Base-by-base conservation (phyloP, 1,140 invertebrate species). In the Heliothis subflexa region DNA sequence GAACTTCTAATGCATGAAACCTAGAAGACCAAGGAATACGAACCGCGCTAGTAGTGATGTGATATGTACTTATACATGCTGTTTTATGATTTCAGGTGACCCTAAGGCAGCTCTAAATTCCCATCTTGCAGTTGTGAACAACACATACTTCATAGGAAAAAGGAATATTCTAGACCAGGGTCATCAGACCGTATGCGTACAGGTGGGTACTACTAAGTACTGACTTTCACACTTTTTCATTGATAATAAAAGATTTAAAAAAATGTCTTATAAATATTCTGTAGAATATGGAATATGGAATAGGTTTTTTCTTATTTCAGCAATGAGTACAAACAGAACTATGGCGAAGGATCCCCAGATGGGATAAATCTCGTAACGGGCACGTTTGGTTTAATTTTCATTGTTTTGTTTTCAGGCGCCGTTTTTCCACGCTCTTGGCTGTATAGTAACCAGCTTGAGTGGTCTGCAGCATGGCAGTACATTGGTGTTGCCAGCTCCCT, bases 361-460 rank as follows among this genome's bases (percentile, higher is more conserved):
- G n/a, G n/a, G n/a, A n/a, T n/a, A n/a, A n/a, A n/a, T n/a, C n/a
- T n/a, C n/a, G n/a, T n/a, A n/a, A n/a, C n/a, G n/a, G n/a, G n/a
- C n/a, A n/a, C n/a, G n/a, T n/a, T n/a, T n/a, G n/a, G n/a, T n/a
- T n/a, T n/a, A n/a, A n/a, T n/a, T n/a, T n/a, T n/a, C 16, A 2
- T 25, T 61, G 12, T 13, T 14, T 12, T 33, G 25, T 16, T 33
- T 75, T 47, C 97, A 98, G 91, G 97, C 98, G 0, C 99, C 99
- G 0, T 95, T 99, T 13, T 99, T 99, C 89, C 99, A 99, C 89
- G 98, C 97, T 14, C 98, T 97, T 89, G 99, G 98, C 0, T 96
- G 97, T 47, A 95, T 97, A 0, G 94, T 97, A 50, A 98, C 97
- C 0, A 93, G 97, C 70, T 83, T 98, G 0, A 91, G 88, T 1